Evolutionary conservation across 2,113 vertebrate species (phyloP).

Genomic region (Procavia capensis): DNA sequence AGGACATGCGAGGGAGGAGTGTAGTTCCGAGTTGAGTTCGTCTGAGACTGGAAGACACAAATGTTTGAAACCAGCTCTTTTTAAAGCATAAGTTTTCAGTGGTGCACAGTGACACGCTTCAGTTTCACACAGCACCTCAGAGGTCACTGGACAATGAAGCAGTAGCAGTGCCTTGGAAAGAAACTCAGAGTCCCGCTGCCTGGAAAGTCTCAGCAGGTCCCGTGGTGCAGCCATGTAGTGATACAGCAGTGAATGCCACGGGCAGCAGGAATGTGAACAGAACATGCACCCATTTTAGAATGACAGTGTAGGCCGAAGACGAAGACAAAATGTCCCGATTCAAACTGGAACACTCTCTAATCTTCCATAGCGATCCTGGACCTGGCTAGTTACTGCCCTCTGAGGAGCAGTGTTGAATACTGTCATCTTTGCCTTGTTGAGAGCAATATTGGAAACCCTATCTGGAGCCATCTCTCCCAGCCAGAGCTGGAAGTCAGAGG

Average conservation of each 20-base stretch:
- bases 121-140: background rate
- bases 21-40: background rate
- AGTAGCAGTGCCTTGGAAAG: background rate
- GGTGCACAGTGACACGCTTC: background rate
- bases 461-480: background rate
- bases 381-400: background rate
- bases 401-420: background rate
- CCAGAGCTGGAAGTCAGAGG: background rate
- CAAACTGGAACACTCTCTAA: background rate
- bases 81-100: background rate
- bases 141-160: background rate
- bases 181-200: background rate
- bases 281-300: background rate
- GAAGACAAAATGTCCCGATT: background rate
- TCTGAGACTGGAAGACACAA: background rate
- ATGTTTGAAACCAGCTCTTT: background rate
- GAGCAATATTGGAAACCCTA: background rate
- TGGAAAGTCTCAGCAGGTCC: background rate
- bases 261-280: background rate
- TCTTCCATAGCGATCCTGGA: background rate
- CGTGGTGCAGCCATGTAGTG: background rate
- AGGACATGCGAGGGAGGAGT: background rate
- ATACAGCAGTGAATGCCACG: fast-evolving
- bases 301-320: background rate
- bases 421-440: background rate